Conservation (phyloP, 2,888 invertebrate genomes). For the Macrosiphum euphorbiae region DNA sequence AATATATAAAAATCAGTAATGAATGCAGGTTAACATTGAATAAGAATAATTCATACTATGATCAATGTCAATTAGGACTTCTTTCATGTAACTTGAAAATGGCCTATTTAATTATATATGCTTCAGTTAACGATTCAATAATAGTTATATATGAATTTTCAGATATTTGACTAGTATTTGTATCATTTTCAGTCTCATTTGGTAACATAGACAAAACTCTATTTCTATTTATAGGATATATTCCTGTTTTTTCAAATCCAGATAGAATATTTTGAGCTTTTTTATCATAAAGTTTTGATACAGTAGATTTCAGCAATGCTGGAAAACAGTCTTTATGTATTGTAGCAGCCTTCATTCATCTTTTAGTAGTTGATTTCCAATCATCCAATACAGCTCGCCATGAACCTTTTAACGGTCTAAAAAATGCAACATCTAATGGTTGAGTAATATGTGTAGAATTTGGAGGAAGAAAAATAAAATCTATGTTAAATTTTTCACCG, state of each 20-base stretch:
- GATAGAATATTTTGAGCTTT: conserved; percentile 36
- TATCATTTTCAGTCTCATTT: background rate
- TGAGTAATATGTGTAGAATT: too few relatives aligned
- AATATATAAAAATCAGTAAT: conserved; percentile 1
- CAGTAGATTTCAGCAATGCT: conserved; percentile 22
- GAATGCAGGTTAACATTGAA: conserved; percentile 9
- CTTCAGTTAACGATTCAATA: background rate
- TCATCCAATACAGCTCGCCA: conserved; percentile 64
- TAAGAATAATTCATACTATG: conserved; percentile 10
- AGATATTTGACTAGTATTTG: background rate
- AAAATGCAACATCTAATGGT: conserved; percentile 66
- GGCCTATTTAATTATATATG: conserved; percentile 24
- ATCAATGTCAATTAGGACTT: conserved; percentile 25
- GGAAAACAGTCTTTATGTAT: conserved; percentile 51
- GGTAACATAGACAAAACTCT: conserved; percentile 5
- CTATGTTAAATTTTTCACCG: conserved; percentile 64
- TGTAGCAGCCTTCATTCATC: background rate
- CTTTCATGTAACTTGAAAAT: conserved; percentile 6
- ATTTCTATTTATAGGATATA: conserved; percentile 35
- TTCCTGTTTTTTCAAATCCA: conserved; percentile 52
- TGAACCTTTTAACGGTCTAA: conserved; percentile 66
- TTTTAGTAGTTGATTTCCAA: conserved; percentile 30
- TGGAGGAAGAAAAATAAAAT: conserved; percentile 66
- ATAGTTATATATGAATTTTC: conserved; percentile 21
- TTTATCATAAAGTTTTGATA: conserved; percentile 20